phyloP scores from a whole-genome alignment of 2,113 vertebrate species.

The Sturnus vulgaris region DNA sequence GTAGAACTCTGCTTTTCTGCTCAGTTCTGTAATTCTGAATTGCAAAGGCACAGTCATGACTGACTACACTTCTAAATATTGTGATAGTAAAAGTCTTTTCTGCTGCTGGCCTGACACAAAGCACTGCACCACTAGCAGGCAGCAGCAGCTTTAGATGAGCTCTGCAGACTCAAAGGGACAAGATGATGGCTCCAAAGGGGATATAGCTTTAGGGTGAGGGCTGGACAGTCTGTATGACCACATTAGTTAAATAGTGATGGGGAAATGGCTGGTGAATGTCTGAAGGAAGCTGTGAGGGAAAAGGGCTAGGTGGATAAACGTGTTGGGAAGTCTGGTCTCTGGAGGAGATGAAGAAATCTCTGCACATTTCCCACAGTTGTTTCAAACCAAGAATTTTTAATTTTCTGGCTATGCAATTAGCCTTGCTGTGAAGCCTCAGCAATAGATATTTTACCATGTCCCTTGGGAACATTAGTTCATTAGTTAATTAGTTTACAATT shows the following conservation, averaged over 20 bases:
- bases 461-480: background rate
- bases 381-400: background rate
- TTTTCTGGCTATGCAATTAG: conserved; percentile 5
- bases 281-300: background rate
- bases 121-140: background rate
- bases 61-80: background rate
- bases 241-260: background rate
- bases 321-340: background rate
- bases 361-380: background rate
- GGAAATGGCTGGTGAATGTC: background rate
- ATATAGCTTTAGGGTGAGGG: background rate
- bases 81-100: background rate
- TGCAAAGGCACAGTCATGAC: background rate
- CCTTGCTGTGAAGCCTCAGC: background rate
- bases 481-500: background rate
- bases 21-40: background rate
- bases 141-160: background rate
- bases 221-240: background rate
- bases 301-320: background rate
- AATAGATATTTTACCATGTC: background rate
- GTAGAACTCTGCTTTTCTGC: background rate
- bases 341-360: background rate
- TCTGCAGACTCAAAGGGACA: background rate
- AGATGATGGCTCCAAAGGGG: background rate
- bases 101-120: background rate